phyloP scores from a whole-genome alignment of 2,797 vertebrate genomes.

The Valencia hispanica region DNA sequence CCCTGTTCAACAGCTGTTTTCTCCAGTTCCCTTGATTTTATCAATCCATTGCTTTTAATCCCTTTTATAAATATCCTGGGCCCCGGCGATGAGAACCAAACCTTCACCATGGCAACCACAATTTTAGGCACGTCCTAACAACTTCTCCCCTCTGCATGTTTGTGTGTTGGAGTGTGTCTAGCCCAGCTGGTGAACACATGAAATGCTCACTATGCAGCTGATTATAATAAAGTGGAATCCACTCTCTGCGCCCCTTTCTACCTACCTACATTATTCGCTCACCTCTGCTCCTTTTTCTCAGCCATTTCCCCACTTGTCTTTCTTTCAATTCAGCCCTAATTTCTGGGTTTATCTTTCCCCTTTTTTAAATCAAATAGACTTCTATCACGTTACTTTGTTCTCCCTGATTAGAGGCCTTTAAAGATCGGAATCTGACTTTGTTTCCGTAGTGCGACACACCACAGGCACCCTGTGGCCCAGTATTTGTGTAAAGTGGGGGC shows the following conservation, averaged over 20 bases:
- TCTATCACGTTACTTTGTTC: constrained; percentile 58
- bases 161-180: constrained; percentile 36
- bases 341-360: constrained; percentile 24
- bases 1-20: not conserved
- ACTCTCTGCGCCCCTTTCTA: constrained; percentile 47
- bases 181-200: constrained; percentile 87
- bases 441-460: constrained; percentile 38
- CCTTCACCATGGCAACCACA: constrained; percentile 78
- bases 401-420: constrained; percentile 62
- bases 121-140: constrained; percentile 70
- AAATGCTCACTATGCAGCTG: constrained; percentile 81
- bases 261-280: constrained; percentile 38
- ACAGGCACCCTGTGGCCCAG: constrained; percentile 37
- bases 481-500: constrained; percentile 46
- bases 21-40: constrained; percentile 6
- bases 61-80: constrained; percentile 59
- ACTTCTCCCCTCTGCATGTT: constrained; percentile 33
- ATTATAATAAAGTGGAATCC: constrained; percentile 75
- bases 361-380: constrained; percentile 33
- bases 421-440: constrained; percentile 59
- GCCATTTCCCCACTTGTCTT: constrained; percentile 11
- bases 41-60: constrained; percentile 54
- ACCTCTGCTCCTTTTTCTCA: constrained; percentile 30
- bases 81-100: constrained; percentile 70
- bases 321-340: constrained; percentile 17